Percentiles rank a stretch among this genome's conserved stretches.
phyloP scores from a whole-genome alignment of 2,113 vertebrate species.

The Gavia stellata region DNA sequence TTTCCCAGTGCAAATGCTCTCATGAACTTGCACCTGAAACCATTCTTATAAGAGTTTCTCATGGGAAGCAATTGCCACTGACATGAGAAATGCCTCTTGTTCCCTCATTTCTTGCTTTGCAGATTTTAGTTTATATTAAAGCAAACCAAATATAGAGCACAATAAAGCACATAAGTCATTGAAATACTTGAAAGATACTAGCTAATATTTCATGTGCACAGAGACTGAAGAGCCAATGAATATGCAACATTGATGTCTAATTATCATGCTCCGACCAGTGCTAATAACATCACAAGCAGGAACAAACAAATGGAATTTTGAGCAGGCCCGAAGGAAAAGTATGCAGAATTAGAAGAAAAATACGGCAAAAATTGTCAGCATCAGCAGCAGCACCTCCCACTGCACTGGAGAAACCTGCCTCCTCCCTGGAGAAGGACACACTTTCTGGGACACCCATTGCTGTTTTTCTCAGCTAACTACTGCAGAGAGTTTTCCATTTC shows the following conservation, averaged over 20 bases:
- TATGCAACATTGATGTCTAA: not conserved
- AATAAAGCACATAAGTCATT: not conserved
- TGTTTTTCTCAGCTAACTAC: not conserved
- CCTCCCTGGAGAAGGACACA: not conserved
- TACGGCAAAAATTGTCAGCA: not conserved
- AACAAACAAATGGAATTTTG: not conserved
- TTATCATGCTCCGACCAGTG: not conserved
- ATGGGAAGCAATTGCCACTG: not conserved
- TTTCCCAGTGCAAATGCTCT: not conserved
- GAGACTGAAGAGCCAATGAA: not conserved
- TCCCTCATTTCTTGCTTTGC: not conserved
- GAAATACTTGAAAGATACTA: not conserved
- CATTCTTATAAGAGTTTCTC: not conserved
- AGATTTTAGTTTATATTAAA: not conserved
- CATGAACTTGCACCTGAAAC: not conserved
- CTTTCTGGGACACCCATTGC: not conserved
- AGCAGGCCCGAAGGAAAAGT: not conserved
- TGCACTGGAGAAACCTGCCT: not conserved
- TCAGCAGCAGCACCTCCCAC: not conserved
- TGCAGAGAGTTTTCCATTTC: not conserved
- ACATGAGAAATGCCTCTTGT: not conserved
- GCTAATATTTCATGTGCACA: not conserved
- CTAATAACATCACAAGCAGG: not conserved
- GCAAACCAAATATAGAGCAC: not conserved
- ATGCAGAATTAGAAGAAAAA: not conserved